Conservation (phyloP, 2,797 vertebrate species). For the Gastrophryne carolinensis region DNA sequence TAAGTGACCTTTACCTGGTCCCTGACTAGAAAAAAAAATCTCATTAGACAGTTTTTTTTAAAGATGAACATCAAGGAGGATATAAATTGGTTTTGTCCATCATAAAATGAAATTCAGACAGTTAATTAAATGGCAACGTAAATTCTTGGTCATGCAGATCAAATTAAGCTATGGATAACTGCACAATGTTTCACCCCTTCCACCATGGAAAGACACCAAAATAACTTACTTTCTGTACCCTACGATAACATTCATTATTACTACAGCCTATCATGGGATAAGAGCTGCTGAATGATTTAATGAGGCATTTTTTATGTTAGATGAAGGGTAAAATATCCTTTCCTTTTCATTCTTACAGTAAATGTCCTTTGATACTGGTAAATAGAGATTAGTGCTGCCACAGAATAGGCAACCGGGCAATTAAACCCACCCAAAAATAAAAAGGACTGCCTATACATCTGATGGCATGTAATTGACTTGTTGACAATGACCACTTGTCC, state of each 20-base stretch:
- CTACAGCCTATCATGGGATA: constrained; percentile 11
- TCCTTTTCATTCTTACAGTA: constrained; percentile 17
- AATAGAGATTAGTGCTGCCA: no score
- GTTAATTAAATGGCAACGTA: constrained; percentile 50
- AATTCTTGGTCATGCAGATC: constrained; percentile 43
- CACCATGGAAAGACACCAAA: constrained; percentile 18
- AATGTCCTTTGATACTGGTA: constrained; percentile 1
- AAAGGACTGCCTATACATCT: no score
- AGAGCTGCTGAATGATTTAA: constrained; percentile 35
- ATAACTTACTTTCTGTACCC: constrained; percentile 28
- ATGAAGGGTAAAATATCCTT: not conserved
- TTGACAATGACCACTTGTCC: no score
- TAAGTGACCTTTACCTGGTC: constrained; percentile 33
- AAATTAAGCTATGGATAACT: constrained; percentile 44
- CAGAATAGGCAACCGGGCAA: no score
- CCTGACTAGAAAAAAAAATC: constrained; percentile 31
- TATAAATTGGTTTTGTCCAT: constrained; percentile 51
- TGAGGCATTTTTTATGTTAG: constrained; percentile 15
- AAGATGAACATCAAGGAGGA: constrained; percentile 44
- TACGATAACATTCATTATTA: constrained; percentile 28
- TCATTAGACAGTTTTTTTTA: constrained; percentile 40
- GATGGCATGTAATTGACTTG: no score
- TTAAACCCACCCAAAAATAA: no score
- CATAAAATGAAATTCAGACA: constrained; percentile 47
- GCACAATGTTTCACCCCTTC: constrained; percentile 41